Conservation (phyloP, 2,888 invertebrate genomes). For the Andrena fulva region DNA sequence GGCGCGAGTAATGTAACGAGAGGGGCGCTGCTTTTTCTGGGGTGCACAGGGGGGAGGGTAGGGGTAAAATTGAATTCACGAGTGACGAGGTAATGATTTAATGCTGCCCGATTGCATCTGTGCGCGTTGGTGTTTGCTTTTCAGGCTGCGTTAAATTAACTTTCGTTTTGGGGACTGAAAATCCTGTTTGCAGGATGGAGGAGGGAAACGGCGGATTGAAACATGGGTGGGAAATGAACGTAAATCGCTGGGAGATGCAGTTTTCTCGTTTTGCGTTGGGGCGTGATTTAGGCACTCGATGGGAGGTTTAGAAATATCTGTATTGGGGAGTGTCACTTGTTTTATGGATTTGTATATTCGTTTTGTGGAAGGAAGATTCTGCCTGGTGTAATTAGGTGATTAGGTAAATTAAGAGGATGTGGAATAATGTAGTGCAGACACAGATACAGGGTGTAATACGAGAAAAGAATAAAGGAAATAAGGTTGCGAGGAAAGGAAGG, state of each 20-base stretch:
- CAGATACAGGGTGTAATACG: not conserved
- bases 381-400: too few relatives aligned
- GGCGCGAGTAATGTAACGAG: slow-evolving; percentile 3
- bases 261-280: not conserved
- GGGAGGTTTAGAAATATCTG: too few relatives aligned
- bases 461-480: not conserved
- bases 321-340: not conserved
- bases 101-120: not conserved
- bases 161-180: not conserved
- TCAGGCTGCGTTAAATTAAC: not conserved
- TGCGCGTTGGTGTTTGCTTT: not conserved
- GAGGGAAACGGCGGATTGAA: not conserved
- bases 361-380: not conserved
- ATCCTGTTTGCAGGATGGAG: not conserved
- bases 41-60: too few relatives aligned
- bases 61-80: not conserved
- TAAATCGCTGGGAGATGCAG: not conserved
- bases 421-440: slow-evolving; percentile 19
- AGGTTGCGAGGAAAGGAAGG: not conserved
- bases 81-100: slow-evolving; percentile 9
- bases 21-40: not conserved
- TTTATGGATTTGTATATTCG: not conserved
- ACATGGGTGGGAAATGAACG: not conserved
- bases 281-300: too few relatives aligned
- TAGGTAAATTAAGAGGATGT: not conserved